phyloP scores from a whole-genome alignment of 2,113 vertebrate species.

The Nothocercus julius region DNA sequence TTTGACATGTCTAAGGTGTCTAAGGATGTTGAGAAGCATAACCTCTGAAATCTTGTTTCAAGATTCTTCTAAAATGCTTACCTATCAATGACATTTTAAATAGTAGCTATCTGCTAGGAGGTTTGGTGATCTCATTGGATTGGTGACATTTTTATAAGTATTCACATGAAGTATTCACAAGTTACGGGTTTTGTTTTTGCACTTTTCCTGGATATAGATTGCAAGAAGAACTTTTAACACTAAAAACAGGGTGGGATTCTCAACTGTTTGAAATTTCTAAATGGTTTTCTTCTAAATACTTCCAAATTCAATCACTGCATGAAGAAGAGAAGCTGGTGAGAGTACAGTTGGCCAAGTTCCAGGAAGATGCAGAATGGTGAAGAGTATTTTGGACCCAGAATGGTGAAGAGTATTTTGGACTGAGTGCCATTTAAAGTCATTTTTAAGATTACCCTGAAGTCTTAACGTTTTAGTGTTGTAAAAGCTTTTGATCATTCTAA shows the following conservation, averaged over 20 bases:
- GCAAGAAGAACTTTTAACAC: constrained; percentile 57
- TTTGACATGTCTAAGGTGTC: background rate
- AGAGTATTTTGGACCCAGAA: constrained; percentile 2
- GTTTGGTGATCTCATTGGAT: background rate
- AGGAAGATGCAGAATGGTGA: constrained; percentile 78
- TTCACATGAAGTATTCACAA: no score
- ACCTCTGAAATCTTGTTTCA: background rate
- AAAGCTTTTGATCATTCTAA: background rate
- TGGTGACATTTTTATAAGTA: background rate
- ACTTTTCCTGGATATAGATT: constrained; percentile 64
- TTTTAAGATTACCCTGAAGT: background rate
- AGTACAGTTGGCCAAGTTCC: constrained; percentile 71
- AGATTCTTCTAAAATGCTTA: background rate
- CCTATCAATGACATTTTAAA: background rate
- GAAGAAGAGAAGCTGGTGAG: constrained; percentile 70
- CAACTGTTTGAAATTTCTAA: constrained; percentile 75
- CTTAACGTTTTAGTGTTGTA: background rate
- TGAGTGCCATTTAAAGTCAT: background rate
- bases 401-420: constrained; percentile 60
- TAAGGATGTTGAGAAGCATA: background rate
- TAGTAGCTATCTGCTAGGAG: background rate
- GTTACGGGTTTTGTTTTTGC: background rate
- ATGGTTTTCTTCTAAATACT: constrained; percentile 78
- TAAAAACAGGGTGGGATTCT: constrained; percentile 73
- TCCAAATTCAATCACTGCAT: constrained; percentile 70